Percentiles rank a stretch among this genome's conserved stretches.
Conservation (phyloP, 2,888 invertebrate species). For the Melieria crassipennis region DNA sequence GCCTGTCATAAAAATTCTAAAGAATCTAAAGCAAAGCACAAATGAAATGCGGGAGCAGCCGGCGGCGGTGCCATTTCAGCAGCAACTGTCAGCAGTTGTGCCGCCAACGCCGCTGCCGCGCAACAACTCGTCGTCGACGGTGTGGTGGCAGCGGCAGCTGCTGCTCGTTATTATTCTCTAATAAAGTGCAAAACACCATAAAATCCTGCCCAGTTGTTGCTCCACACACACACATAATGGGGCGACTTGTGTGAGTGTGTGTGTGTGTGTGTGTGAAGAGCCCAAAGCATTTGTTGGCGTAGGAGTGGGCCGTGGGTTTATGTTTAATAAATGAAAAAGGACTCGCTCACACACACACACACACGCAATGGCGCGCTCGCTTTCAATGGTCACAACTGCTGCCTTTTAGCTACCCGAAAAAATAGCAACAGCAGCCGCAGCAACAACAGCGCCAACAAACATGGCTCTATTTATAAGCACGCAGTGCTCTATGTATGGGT, state of each 20-base stretch:
- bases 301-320: slow-evolving; percentile 6
- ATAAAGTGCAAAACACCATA: slow-evolving; percentile 38
- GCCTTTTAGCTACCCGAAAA: slow-evolving; percentile 26
- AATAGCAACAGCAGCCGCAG: slow-evolving; percentile 21
- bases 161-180: slow-evolving; percentile 34
- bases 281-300: background rate
- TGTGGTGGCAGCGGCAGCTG: slow-evolving; percentile 18
- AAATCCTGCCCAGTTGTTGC: slow-evolving; percentile 27
- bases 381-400: background rate
- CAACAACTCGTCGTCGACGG: background rate
- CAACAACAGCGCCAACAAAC: slow-evolving; percentile 23
- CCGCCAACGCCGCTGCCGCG: slow-evolving; percentile 14
- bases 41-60: slow-evolving; percentile 26
- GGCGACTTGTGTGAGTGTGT: slow-evolving; percentile 1
- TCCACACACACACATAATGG: slow-evolving; percentile 8
- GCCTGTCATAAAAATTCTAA: slow-evolving; percentile 1
- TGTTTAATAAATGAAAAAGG: slow-evolving; percentile 37
- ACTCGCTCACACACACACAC: slow-evolving; percentile 14
- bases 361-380: background rate
- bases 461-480: slow-evolving; percentile 18
- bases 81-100: background rate
- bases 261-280: background rate
- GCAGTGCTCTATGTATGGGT: slow-evolving; percentile 1
- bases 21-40: background rate
- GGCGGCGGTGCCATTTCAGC: slow-evolving; percentile 56